Conservation (phyloP, 2,797 vertebrate genomes). For the Hypotaenidia okinawae region DNA sequence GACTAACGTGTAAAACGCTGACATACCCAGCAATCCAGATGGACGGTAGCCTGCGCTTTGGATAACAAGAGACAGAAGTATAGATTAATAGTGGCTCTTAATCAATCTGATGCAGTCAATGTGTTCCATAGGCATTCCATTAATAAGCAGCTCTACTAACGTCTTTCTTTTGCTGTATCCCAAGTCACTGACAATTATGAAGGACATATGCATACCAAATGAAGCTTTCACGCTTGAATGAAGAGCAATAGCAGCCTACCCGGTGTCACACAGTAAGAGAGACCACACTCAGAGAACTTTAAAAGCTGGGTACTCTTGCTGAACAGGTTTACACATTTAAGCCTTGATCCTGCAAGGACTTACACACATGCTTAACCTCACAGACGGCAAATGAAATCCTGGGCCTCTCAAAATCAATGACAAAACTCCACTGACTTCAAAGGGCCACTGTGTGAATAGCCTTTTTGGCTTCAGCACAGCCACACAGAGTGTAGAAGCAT, state of each 20-base stretch:
- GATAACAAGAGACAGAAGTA: slow-evolving; percentile 1
- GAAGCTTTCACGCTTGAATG: neutral
- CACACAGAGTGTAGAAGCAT: neutral
- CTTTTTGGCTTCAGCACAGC: slow-evolving; percentile 15
- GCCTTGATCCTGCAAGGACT: slow-evolving; percentile 51
- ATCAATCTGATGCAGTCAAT: slow-evolving; percentile 9
- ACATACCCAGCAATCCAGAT: neutral
- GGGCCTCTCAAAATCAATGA: slow-evolving; percentile 58
- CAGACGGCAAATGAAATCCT: neutral
- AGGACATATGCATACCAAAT: neutral
- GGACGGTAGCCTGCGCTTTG: neutral
- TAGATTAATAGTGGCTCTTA: slow-evolving; percentile 22
- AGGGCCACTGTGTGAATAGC: neutral
- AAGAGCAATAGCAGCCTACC: neutral
- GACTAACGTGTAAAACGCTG: neutral
- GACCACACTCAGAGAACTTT: neutral
- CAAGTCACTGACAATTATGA: neutral
- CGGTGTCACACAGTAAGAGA: neutral
- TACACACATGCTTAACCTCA: slow-evolving; percentile 64
- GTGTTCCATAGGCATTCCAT: neutral
- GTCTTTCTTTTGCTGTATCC: neutral
- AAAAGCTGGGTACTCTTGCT: slow-evolving; percentile 32
- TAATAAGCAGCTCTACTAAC: neutral
- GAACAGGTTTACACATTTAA: slow-evolving; percentile 63
- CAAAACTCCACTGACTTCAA: slow-evolving; percentile 52